Conservation (phyloP, 1,140 invertebrate species). For the Drosophila oshimai region DNA sequence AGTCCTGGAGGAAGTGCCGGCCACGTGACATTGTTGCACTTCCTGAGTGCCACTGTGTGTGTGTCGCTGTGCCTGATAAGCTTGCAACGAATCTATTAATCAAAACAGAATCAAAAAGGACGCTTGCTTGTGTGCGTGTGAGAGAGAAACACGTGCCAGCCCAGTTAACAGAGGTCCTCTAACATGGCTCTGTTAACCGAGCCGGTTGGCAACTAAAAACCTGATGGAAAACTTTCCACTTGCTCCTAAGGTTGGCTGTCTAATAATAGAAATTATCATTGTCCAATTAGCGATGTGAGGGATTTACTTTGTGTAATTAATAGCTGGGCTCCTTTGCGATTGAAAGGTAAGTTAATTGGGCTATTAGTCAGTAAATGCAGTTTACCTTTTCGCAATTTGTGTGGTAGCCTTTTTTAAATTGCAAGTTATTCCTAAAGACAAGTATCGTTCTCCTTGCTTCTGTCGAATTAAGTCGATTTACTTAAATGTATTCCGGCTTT, state of each 20-base stretch:
- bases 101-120: slow-evolving; percentile 81
- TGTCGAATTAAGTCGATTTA: slow-evolving; percentile 27
- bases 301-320: slow-evolving; percentile 29
- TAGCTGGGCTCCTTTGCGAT: background rate
- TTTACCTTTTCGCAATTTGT: slow-evolving; percentile 35
- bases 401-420: slow-evolving; percentile 18
- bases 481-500: slow-evolving; percentile 39
- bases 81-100: slow-evolving; percentile 78
- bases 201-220: slow-evolving; percentile 61
- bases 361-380: slow-evolving; percentile 13
- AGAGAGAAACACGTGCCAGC: slow-evolving; percentile 81
- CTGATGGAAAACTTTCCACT: slow-evolving; percentile 19
- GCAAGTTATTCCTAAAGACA: background rate
- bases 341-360: slow-evolving; percentile 12
- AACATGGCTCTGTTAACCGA: slow-evolving; percentile 45
- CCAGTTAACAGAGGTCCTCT: slow-evolving; percentile 54
- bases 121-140: slow-evolving; percentile 43
- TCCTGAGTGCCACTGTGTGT: slow-evolving; percentile 20
- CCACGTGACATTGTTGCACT: slow-evolving; percentile 79
- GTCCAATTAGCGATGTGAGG: background rate
- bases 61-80: slow-evolving; percentile 55
- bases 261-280: slow-evolving; percentile 45
- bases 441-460: background rate
- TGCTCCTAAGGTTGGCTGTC: no score
- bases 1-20: slow-evolving; percentile 45